These are phyloP conservation scores for Hydropotes inermis DNA, from an alignment of 2,113 vertebrate species.

Conservation along the genomic window DNA sequence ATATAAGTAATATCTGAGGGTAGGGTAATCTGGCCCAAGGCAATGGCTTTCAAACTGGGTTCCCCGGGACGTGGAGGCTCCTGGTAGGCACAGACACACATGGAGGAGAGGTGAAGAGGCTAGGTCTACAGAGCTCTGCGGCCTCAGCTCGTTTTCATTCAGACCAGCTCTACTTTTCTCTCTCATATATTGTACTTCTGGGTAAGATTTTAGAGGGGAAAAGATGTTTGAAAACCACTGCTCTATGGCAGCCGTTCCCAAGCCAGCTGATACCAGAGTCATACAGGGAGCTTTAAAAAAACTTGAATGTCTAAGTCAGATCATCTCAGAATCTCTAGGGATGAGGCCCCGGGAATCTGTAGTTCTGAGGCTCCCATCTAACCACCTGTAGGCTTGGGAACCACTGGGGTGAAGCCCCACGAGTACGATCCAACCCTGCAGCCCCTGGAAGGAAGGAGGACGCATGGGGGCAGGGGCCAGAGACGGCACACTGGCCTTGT, in stretches of 20 bases:
- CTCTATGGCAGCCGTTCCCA: neutral
- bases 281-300: neutral
- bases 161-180: neutral
- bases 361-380: neutral
- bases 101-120: neutral
- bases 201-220: neutral
- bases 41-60: neutral
- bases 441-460: neutral
- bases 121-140: neutral
- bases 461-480: neutral
- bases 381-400: neutral
- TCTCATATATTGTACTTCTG: neutral
- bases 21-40: neutral
- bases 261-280: neutral
- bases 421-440: neutral
- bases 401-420: too few species aligned
- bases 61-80: neutral
- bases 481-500: rapidly evolving
- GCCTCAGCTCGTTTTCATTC: neutral
- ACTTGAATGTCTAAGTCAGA: neutral
- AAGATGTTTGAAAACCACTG: neutral
- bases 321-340: neutral
- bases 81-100: neutral
- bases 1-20: neutral
- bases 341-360: neutral